phyloP scores from a whole-genome alignment of 2,113 vertebrate genomes.

The Cyanistes caeruleus region DNA sequence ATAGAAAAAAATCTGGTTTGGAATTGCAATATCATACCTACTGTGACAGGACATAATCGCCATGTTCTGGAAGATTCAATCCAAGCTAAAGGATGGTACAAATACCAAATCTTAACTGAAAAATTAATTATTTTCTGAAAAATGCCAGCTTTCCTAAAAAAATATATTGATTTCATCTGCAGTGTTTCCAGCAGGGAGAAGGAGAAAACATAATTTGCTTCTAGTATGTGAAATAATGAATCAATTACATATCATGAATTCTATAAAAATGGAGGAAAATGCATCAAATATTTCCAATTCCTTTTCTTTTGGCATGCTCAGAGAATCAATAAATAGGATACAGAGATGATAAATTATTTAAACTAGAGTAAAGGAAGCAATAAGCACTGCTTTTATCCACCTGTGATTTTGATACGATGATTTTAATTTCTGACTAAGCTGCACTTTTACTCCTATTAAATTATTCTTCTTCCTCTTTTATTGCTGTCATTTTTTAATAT shows the following conservation, averaged over 20 bases:
- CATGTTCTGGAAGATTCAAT: background rate
- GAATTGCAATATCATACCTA: background rate
- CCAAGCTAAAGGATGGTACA: background rate
- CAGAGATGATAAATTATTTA: conserved; percentile 29
- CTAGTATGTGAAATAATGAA: background rate
- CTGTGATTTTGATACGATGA: background rate
- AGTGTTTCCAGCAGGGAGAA: background rate
- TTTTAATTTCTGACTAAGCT: conserved; percentile 16
- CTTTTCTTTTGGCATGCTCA: background rate
- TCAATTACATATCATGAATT: background rate
- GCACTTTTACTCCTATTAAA: background rate
- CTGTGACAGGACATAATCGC: background rate
- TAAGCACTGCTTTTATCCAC: background rate
- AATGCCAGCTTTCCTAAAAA: background rate
- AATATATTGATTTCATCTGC: background rate
- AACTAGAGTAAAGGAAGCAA: background rate
- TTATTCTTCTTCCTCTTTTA: background rate
- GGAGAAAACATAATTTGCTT: background rate
- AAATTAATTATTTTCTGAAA: background rate
- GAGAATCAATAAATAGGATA: conserved; percentile 4
- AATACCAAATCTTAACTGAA: background rate
- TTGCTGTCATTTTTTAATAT: background rate
- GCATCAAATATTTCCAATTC: background rate
- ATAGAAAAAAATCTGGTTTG: background rate
- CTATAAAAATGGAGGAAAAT: background rate